Base-by-base conservation (phyloP, 2,888 invertebrate genomes). In the Dicycla oo region DNA sequence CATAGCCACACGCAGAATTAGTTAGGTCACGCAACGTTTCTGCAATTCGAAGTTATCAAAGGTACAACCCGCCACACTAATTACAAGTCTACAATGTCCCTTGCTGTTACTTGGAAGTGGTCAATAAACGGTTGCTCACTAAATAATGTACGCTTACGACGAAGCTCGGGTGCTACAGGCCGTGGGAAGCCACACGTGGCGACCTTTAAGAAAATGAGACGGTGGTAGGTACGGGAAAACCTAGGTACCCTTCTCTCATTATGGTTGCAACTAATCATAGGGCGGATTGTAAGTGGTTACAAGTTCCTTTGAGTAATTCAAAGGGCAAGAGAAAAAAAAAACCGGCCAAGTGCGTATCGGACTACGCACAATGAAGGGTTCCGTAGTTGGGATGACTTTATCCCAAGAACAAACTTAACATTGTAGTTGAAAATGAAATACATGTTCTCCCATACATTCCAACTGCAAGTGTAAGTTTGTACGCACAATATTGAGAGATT, bases 171-270 rank as follows among this genome's bases (percentile, higher is more conserved):
- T 40, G 13, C 30, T 15, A n/a, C 13, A 20, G 69, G 38, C 15
- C 77, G 78, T 80, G 81, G 40, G 79, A 80, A 81, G 20, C 38
- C 34, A 23, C 81, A 81, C 65, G 45, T 77, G 79, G 30, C 34
- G 23, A 11, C 34, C 34, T 51, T 64, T n/a, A 45, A 60, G 45
- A 34, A 45, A 34, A 5, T 51, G 47, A 45, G 51, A 53, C 47
- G 18, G 40, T 34, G 20, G 60, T 63, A 13, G 40, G 47, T 34
- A 13, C 38, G 45, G 77, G 60, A 54, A 80, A 68, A 54, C 65
- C 72, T 68, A 43, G 15, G 53, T n/a, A 60, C 23, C 43, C 45
- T 51, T 18, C 60, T 53, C 43, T 58, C n/a, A n/a, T 65, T 58
- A 45, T 38, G 51, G 43, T 64, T 69, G 69, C 40, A 30, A 62